Evolutionary conservation across 2,888 invertebrate species (phyloP).

Genomic region (Drosophila nigricruria): DNA sequence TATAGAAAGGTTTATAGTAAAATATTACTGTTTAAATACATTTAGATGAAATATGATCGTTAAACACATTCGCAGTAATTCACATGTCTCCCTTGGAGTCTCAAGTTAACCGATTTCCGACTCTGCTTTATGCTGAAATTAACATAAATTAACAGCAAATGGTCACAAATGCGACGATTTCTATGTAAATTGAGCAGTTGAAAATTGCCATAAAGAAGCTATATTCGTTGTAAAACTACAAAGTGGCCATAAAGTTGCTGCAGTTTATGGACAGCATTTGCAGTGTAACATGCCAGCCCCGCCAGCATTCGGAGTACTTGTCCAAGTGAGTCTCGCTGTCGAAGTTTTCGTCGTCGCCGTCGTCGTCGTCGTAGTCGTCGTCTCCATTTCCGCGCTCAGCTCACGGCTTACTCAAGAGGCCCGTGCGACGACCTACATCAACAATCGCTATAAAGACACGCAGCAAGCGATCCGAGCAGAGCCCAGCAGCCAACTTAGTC

Average conservation of each 20-base stretch:
- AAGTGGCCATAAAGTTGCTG: conserved; percentile 73
- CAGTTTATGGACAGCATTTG: conserved; percentile 69
- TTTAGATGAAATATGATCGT: not conserved
- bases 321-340: conserved; percentile 17
- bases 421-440: conserved; percentile 74
- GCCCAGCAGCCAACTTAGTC: conserved; percentile 57
- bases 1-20: not conserved
- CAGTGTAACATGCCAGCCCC: conserved; percentile 22
- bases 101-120: not conserved
- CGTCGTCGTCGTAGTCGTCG: conserved; percentile 19
- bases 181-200: conserved; percentile 73
- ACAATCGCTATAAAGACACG: conserved; percentile 64
- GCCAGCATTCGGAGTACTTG: conserved; percentile 27
- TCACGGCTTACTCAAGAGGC: conserved; percentile 15
- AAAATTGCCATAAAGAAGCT: conserved; percentile 60
- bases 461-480: conserved; percentile 42
- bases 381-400: conserved; percentile 49
- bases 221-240: conserved; percentile 62
- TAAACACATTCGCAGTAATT: not conserved
- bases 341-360: conserved; percentile 11
- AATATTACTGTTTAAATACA: not conserved
- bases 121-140: conserved; percentile 40
- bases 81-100: not conserved
- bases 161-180: conserved; percentile 53
- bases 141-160: conserved; percentile 67